These are phyloP conservation scores for Epinotia brunnichana DNA, from an alignment of 2,888 invertebrate species.

Conservation along the genomic window DNA sequence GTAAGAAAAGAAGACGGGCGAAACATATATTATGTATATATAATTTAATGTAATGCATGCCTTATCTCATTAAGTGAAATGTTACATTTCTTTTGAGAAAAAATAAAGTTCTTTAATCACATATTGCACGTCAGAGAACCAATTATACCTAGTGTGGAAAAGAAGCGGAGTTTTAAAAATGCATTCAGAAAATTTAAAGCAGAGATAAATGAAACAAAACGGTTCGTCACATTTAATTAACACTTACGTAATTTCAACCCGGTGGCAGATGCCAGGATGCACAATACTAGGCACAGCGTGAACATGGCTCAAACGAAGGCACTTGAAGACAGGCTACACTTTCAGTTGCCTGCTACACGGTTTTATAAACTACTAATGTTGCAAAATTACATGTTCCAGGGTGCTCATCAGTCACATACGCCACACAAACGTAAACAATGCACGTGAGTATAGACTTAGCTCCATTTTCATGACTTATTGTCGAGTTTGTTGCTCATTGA, in stretches of 20 bases:
- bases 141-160: neutral
- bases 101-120: too few relatives aligned
- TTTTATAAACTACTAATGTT: conserved; percentile 62
- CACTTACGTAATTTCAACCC: conserved; percentile 60
- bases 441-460: conserved; percentile 4
- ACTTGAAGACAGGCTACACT: conserved; percentile 50
- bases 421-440: conserved; percentile 38
- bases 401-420: conserved; percentile 60
- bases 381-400: conserved; percentile 63
- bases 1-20: too few relatives aligned
- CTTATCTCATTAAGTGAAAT: too few relatives aligned
- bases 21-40: too few relatives aligned
- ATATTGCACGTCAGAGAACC: neutral
- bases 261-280: conserved; percentile 24
- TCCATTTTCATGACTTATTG: conserved; percentile 10
- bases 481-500: conserved; percentile 23
- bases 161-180: neutral
- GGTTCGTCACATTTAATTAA: conserved; percentile 37
- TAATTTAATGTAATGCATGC: too few relatives aligned
- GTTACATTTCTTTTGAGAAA: too few relatives aligned
- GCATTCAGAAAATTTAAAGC: conserved; percentile 3
- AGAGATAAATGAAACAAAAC: conserved; percentile 5
- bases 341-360: conserved; percentile 47
- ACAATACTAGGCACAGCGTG: conserved; percentile 26
- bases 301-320: conserved; percentile 32